These are phyloP conservation scores for Polyodon spathula DNA, from an alignment of 2,113 vertebrate genomes.

Conservation along the genomic window DNA sequence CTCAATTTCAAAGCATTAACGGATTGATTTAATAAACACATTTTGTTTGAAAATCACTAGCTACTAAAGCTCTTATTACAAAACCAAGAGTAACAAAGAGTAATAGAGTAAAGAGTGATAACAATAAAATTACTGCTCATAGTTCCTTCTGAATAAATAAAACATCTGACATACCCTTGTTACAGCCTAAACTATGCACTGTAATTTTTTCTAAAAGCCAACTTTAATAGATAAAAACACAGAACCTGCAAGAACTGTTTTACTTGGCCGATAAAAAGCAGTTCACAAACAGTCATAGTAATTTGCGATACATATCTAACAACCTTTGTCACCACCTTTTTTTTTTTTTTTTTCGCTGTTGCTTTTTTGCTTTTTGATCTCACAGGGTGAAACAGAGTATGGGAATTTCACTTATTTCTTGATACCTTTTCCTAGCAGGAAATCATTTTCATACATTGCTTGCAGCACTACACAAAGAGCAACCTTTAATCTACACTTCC, in stretches of 20 bases:
- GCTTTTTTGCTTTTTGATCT: slow-evolving; percentile 35
- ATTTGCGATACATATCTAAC: slow-evolving; percentile 60
- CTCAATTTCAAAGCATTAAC: too few relatives aligned
- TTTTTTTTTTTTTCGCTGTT: slow-evolving; percentile 30
- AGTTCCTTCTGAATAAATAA: too few relatives aligned
- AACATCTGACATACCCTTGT: too few relatives aligned
- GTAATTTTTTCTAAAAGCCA: slow-evolving; percentile 22
- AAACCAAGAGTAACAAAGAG: too few relatives aligned
- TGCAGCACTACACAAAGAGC: slow-evolving; percentile 31
- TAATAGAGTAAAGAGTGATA: too few relatives aligned
- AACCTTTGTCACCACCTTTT: slow-evolving; percentile 52
- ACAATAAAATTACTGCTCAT: too few relatives aligned
- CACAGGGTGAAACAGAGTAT: slow-evolving; percentile 58
- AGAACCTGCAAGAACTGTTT: slow-evolving; percentile 46
- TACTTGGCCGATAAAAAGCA: slow-evolving; percentile 42
- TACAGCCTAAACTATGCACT: too few relatives aligned
- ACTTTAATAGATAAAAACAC: slow-evolving; percentile 45
- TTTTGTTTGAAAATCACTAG: too few relatives aligned
- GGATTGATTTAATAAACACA: too few relatives aligned
- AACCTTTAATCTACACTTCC: slow-evolving; percentile 42
- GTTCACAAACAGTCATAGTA: slow-evolving; percentile 44
- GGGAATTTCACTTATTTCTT: slow-evolving; percentile 70
- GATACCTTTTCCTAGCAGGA: slow-evolving; percentile 43
- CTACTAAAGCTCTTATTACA: too few relatives aligned
- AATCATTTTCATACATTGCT: slow-evolving; percentile 20